A percentile compares a stretch with the other conserved stretches of the same genome.
phyloP scores from a whole-genome alignment of 2,113 vertebrate genomes.

The Origma solitaria region DNA sequence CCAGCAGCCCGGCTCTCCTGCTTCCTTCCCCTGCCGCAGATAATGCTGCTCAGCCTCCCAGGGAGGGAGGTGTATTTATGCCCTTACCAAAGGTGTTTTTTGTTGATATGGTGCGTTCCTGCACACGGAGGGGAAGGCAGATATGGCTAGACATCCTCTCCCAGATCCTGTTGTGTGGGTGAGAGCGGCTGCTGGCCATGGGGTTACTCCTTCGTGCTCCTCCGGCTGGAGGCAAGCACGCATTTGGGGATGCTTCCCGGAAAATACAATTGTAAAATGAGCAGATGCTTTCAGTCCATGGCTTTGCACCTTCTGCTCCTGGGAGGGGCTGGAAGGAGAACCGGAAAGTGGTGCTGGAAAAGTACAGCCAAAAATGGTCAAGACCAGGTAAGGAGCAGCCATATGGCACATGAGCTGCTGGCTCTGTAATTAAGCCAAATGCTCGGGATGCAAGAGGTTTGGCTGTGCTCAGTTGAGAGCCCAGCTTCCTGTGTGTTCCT shows the following conservation, averaged over 20 bases:
- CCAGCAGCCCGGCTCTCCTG: not conserved
- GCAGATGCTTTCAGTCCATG: not conserved
- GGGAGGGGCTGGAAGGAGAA: not conserved
- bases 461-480: not conserved
- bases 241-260: not conserved
- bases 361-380: not conserved
- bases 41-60: not conserved
- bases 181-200: not conserved
- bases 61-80: not conserved
- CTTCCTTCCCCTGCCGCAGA: not conserved
- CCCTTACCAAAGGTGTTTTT: not conserved
- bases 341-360: not conserved
- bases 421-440: not conserved
- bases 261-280: not conserved
- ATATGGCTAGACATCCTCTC: not conserved
- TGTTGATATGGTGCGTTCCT: not conserved
- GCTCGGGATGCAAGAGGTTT: not conserved
- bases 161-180: not conserved
- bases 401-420: not conserved
- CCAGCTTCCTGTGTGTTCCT: conserved; percentile 40
- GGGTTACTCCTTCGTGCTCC: not conserved
- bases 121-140: not conserved
- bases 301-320: not conserved
- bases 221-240: not conserved
- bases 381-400: not conserved